phyloP scores from a whole-genome alignment of 2,888 invertebrate species.

The Amiota communis region DNA sequence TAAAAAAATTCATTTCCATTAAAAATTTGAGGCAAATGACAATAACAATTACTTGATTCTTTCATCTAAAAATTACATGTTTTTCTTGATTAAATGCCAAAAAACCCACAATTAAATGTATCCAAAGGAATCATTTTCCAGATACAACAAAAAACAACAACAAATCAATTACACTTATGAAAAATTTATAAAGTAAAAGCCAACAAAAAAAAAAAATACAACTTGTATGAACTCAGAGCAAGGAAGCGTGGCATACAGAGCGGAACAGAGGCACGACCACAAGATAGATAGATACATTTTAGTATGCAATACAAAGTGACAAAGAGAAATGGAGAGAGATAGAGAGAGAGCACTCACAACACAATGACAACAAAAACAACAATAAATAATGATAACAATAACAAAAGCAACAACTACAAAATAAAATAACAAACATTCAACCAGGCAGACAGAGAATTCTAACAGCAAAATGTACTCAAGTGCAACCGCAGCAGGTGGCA shows the following conservation, averaged over 20 bases:
- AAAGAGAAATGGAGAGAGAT: neutral
- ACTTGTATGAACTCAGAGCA: neutral
- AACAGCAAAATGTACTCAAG: constrained; percentile 59
- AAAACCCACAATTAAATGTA: constrained; percentile 22
- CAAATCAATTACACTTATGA: constrained; percentile 55
- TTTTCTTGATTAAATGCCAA: neutral
- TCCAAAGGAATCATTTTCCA: constrained; percentile 25
- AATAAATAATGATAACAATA: neutral
- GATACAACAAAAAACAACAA: constrained; percentile 34
- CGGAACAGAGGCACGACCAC: neutral
- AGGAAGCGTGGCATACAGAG: neutral
- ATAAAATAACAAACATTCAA: constrained; percentile 45
- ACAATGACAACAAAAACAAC: constrained; percentile 23
- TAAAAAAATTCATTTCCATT: too few species aligned
- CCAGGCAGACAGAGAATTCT: constrained; percentile 40
- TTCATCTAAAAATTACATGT: too few species aligned
- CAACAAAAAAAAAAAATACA: constrained; percentile 29
- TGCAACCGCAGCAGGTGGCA: constrained; percentile 66
- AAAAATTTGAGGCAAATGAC: too few species aligned
- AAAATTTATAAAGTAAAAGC: constrained; percentile 55
- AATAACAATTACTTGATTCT: too few species aligned
- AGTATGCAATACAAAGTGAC: neutral
- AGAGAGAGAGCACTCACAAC: constrained; percentile 21
- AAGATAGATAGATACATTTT: too few species aligned
- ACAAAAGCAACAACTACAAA: constrained; percentile 22